These are phyloP conservation scores for Alauda arvensis DNA, from an alignment of 2,797 vertebrate species.

Conservation along the genomic window DNA sequence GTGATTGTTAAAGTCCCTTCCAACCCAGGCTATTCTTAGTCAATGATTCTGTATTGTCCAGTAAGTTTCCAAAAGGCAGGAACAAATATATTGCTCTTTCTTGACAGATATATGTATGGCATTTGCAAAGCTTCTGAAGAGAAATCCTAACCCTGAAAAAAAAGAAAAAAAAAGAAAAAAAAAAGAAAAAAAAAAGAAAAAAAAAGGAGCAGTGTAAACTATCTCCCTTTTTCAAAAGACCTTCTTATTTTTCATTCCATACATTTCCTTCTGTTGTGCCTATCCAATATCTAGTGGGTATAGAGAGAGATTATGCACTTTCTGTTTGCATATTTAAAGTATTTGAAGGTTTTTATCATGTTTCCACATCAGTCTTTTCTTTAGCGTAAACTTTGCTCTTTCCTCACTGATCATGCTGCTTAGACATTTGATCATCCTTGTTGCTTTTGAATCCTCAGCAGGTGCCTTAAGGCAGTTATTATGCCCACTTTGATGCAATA, in stretches of 20 bases:
- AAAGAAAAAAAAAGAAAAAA: not conserved
- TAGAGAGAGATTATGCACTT: not conserved
- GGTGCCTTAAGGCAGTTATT: slow-evolving; percentile 43
- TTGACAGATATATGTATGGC: rapidly evolving
- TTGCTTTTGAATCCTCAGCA: slow-evolving; percentile 41
- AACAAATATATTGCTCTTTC: not conserved
- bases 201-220: not conserved
- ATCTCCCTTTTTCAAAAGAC: not conserved
- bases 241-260: not conserved
- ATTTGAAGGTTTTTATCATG: slow-evolving; percentile 5
- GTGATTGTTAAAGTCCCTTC: not conserved
- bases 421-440: slow-evolving; percentile 48
- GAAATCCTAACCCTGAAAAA: not conserved
- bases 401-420: slow-evolving; percentile 17
- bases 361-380: slow-evolving; percentile 15
- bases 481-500: slow-evolving; percentile 41
- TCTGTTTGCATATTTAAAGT: slow-evolving; percentile 7
- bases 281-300: not conserved
- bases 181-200: no score
- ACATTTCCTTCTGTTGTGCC: not conserved
- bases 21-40: not conserved
- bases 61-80: not conserved
- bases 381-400: slow-evolving; percentile 11
- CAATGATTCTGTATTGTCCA: not conserved
- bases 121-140: not conserved